phyloP scores from a whole-genome alignment of 2,888 invertebrate species.

The Malthinus flaveolus region DNA sequence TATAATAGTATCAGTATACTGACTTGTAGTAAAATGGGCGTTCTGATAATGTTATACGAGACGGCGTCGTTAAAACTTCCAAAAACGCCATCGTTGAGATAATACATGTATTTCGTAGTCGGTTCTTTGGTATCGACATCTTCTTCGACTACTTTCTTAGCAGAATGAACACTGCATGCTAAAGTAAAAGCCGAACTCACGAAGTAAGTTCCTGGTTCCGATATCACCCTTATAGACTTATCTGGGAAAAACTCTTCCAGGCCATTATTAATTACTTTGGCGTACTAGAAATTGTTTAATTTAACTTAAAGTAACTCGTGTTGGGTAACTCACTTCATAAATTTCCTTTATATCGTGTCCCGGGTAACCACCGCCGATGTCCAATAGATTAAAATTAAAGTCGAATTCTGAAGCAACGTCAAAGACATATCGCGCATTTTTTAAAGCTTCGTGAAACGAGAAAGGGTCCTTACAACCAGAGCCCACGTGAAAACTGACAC shows the following conservation, averaged over 20 bases:
- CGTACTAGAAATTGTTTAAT: conserved; percentile 60
- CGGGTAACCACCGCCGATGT: conserved; percentile 91
- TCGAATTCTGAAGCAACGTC: conserved; percentile 72
- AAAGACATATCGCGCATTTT: conserved; percentile 68
- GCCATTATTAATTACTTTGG: conserved; percentile 77
- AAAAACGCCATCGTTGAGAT: conserved; percentile 98
- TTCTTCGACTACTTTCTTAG: conserved; percentile 53
- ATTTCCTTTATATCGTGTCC: conserved; percentile 57
- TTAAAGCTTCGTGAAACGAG: conserved; percentile 80
- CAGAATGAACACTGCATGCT: conserved; percentile 83
- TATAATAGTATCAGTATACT: neutral
- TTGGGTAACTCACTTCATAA: neutral
- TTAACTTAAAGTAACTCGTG: neutral
- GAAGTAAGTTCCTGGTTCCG: conserved; percentile 96
- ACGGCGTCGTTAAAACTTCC: conserved; percentile 88
- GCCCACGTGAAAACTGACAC: conserved; percentile 92
- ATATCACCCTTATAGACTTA: conserved; percentile 81
- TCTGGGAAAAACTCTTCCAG: conserved; percentile 81
- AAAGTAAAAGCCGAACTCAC: conserved; percentile 95
- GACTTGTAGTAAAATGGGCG: conserved; percentile 67
- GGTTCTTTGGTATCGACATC: conserved; percentile 32
- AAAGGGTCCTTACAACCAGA: conserved; percentile 84
- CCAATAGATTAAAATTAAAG: conserved; percentile 76
- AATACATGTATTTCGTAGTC: conserved; percentile 78
- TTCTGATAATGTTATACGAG: conserved; percentile 1